Base-by-base conservation (phyloP, 1,140 invertebrate species). In the Condylostylus longicornis region DNA sequence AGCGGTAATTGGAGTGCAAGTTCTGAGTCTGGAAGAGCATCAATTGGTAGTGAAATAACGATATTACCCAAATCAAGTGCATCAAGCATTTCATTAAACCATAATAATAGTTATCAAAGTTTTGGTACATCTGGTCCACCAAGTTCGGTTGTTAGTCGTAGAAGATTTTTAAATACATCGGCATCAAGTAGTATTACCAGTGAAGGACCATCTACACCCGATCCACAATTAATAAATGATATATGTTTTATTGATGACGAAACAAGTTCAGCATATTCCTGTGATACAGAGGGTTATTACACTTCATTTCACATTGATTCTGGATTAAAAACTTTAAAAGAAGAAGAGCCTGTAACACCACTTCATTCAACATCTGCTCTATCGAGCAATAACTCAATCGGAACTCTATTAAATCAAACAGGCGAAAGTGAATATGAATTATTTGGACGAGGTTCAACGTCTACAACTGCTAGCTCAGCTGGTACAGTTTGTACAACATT, bases 251-350 rank as follows among this genome's bases (percentile, higher is more conserved):
- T 75, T 40, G 82, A 87, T 56, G 87, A 93, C 51, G 88, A 91
- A 61, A 88, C 81, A 4, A 87, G 82, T 49, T 93, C 88, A 0
- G 84, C 88, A 30, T 94, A 91, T 61, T 93, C 88, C 5, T 88
- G 89, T 50, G 91, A 96, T 55, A 91, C 89, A 10, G 91, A 95
- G 62, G 90, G 91, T 9, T 96, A 95, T 59, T 96, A 94, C 59
- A 96, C 91, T 0, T 94, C 88, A 9, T 95, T 96, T 66, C 88
- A 95, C 56, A 79, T 90, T 68, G 91, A 96, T 60, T 91, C 86
- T 37, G 91, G 90, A 2, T 59, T 95, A 29, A 87, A 88, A 57
- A 84, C 80, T 0, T 59, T 82, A 12, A 78, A 80, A 54, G 82
- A 85, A 58, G 81, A 86, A 61, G 82, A 83, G 53, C 72, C 73